These are phyloP conservation scores for Liodrosophila aerea DNA, from an alignment of 2,888 invertebrate species.

Conservation along the genomic window DNA sequence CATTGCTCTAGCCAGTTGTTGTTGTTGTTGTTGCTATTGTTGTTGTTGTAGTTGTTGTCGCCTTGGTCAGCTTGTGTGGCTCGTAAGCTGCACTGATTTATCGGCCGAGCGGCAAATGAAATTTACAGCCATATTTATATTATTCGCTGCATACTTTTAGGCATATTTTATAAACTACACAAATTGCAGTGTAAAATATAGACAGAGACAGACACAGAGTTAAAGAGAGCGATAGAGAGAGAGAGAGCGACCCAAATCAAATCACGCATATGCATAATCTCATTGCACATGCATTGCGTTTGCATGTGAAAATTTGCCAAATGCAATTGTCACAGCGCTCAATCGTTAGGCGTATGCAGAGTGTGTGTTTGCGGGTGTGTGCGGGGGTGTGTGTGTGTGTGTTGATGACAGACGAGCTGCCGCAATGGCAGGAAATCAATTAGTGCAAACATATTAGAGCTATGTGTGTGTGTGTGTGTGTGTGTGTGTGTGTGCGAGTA, in stretches of 20 bases:
- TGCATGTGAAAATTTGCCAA: constrained; percentile 57
- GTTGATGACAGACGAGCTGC: constrained; percentile 1
- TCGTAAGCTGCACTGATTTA: too few species aligned
- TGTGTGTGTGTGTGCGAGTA: constrained; percentile 1
- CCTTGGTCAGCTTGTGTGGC: constrained; percentile 15
- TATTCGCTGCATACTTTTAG: constrained; percentile 1
- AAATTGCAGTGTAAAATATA: background rate
- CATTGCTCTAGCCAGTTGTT: constrained; percentile 9
- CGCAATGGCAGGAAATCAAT: constrained; percentile 57
- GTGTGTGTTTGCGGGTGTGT: background rate
- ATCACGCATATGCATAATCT: constrained; percentile 58
- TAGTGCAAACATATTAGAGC: constrained; percentile 53
- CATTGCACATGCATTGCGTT: constrained; percentile 20
- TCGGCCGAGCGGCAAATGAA: too few species aligned
- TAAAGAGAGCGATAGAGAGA: constrained; percentile 1
- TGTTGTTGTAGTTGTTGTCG: constrained; percentile 9
- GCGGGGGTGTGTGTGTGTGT: background rate
- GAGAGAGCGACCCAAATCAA: constrained; percentile 21
- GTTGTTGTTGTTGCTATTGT: constrained; percentile 18
- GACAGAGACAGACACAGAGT: too few species aligned
- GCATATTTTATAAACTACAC: constrained; percentile 20
- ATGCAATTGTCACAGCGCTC: constrained; percentile 2
- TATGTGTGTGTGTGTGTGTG: background rate
- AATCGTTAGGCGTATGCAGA: background rate
- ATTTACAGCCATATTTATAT: constrained; percentile 37